Conservation (phyloP, 2,797 vertebrate genomes). For the Chaetodon trifasciatus region DNA sequence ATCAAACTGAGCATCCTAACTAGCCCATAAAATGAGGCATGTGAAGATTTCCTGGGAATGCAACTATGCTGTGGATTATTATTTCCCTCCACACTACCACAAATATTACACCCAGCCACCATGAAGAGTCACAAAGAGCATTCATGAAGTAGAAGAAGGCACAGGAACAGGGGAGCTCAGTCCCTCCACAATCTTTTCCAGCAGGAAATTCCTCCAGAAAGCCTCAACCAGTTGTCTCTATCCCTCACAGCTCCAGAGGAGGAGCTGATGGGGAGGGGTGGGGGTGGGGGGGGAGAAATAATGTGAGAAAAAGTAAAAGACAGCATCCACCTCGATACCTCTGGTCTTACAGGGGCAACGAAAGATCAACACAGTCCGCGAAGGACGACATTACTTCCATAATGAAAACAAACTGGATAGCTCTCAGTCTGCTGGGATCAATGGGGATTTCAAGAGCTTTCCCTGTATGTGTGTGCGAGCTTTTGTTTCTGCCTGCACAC, state of each 20-base stretch:
- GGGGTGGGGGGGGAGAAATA: conserved; percentile 8
- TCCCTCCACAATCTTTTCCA: conserved; percentile 30
- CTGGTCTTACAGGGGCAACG: conserved; percentile 31
- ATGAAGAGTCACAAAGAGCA: conserved; percentile 7
- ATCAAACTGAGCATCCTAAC: conserved; percentile 18
- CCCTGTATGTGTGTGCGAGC: conserved; percentile 20
- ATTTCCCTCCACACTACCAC: conserved; percentile 20
- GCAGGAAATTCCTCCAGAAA: conserved; percentile 58
- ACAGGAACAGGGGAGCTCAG: conserved; percentile 31
- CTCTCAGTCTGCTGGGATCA: conserved; percentile 61
- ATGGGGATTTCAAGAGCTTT: conserved; percentile 77
- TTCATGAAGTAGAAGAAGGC: conserved; percentile 21
- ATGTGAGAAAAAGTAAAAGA: conserved; percentile 56
- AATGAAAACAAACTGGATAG: conserved; percentile 66
- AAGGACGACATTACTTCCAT: conserved; percentile 39
- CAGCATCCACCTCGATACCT: conserved; percentile 39
- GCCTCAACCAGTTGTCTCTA: conserved; percentile 66
- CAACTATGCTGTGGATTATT: conserved; percentile 37
- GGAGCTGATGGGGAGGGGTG: neutral
- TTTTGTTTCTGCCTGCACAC: conserved; percentile 64
- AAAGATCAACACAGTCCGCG: conserved; percentile 38
- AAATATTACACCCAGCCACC: conserved; percentile 8
- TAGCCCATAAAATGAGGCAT: conserved; percentile 40
- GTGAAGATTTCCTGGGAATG: conserved; percentile 41
- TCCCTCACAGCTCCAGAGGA: conserved; percentile 55